These are phyloP conservation scores for Hoplodrina blanda DNA, from an alignment of 2,888 invertebrate genomes.

Conservation along the genomic window DNA sequence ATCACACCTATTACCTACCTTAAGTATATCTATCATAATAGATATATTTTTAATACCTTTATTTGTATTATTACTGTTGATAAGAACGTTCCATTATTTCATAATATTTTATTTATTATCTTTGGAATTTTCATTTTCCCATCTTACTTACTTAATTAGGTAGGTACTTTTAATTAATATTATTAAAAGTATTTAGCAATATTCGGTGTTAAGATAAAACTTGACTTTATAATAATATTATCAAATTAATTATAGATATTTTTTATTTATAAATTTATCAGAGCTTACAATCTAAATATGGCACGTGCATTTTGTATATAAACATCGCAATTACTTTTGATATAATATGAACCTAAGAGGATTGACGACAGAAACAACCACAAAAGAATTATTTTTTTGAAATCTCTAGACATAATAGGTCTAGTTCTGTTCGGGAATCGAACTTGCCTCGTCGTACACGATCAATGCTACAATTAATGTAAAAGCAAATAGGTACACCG, in stretches of 20 bases:
- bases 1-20: neutral
- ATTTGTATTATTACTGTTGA: conserved; percentile 15
- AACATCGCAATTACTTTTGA: conserved; percentile 4
- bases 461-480: no score
- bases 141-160: neutral
- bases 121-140: neutral
- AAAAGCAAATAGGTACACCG: no score
- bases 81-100: neutral
- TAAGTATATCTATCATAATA: neutral
- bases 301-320: neutral
- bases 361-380: neutral
- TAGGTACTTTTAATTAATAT: neutral
- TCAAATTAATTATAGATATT: neutral
- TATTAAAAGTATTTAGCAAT: neutral
- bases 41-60: conserved; percentile 13
- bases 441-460: no score
- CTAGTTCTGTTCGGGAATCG: no score
- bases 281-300: neutral
- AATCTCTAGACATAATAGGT: no score
- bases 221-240: conserved; percentile 7
- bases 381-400: neutral
- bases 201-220: conserved; percentile 11
- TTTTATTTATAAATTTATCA: conserved; percentile 16
- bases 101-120: neutral
- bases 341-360: neutral